Conservation (phyloP, 2,113 vertebrate genomes). For the Glareola pratincola region DNA sequence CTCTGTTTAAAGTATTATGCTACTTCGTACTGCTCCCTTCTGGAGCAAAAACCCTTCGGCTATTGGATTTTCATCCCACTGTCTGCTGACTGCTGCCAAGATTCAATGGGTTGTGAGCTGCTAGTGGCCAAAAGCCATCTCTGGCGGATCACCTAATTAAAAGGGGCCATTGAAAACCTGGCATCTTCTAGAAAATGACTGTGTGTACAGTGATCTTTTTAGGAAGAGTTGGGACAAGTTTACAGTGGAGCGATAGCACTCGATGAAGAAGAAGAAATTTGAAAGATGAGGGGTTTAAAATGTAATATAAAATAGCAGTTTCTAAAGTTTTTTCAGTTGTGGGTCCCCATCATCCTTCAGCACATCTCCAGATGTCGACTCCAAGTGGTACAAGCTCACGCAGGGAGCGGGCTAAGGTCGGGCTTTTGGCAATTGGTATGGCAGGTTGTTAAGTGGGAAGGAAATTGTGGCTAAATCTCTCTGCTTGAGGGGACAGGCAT, state of each 20-base stretch:
- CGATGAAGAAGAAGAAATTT: rapidly evolving
- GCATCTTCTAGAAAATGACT: background rate
- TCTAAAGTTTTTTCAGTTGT: background rate
- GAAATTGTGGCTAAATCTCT: background rate
- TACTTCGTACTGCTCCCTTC: background rate
- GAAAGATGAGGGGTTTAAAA: background rate
- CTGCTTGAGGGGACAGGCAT: background rate
- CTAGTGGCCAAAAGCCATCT: background rate
- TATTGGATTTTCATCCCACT: background rate
- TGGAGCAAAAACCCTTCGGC: background rate
- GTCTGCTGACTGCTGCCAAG: background rate
- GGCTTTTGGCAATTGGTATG: background rate
- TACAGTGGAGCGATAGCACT: background rate
- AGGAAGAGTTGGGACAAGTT: background rate
- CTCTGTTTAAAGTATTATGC: background rate
- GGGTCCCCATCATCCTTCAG: background rate
- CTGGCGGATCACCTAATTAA: background rate
- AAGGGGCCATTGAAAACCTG: background rate
- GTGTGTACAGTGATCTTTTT: background rate
- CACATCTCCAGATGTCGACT: background rate
- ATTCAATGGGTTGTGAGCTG: background rate
- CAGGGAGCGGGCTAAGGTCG: background rate
- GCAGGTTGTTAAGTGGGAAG: background rate
- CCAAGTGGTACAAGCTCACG: rapidly evolving
- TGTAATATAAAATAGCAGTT: background rate